Evolutionary conservation across 2,888 invertebrate species (phyloP), one percentile per base, ranked within the genome.

Genomic region (Tetropium fuscum): DNA sequence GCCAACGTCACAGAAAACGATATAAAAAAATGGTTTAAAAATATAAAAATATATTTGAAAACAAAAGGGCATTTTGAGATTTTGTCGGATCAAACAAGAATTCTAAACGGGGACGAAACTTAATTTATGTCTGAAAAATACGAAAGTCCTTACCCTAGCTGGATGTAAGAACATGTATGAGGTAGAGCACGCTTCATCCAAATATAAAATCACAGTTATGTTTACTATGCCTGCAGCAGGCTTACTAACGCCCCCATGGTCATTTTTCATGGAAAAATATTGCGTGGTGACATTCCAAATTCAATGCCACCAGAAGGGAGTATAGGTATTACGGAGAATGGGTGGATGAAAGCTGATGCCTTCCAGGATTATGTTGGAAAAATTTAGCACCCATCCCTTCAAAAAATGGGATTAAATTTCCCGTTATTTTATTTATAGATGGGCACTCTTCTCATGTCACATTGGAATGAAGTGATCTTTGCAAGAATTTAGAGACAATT

Each of bases 141-240:
- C 30, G 3, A 30, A 7, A 30, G 30, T 30, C 2, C 30, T 30
- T 2, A 10, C 30, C 8, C 30, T 10, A 4, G 10, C 8, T n/a
- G 30, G 30, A 5, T 3, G n/a, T 30, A 30, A 10, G 10, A 30
- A 30, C 10, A 10, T 30, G 3, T 30, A 30, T 10, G 30, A 30
- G 6, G 44, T 30, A n/a, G 44, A 44, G 10, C 25, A 44, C 11
- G 44, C 44, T 4, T 25, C 27, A 2, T 44, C 44, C 18, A 44
- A 44, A 20, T 13, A 20, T 13, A 44, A 44, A 13, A 44, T 44
- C 6, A 44, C 44, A 4, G 44, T 44, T 10, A 25, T 44, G 27
- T 44, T 44, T 20, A 44, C n/a, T n/a, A 25, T 44, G 22, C 25
- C 44, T 8, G 44, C 44, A 6, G 27, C 22, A 7, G n/a, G n/a